Percentiles rank a stretch among this genome's conserved stretches.
Conservation (phyloP, 2,888 invertebrate genomes). For the Drosophila planitibia region DNA sequence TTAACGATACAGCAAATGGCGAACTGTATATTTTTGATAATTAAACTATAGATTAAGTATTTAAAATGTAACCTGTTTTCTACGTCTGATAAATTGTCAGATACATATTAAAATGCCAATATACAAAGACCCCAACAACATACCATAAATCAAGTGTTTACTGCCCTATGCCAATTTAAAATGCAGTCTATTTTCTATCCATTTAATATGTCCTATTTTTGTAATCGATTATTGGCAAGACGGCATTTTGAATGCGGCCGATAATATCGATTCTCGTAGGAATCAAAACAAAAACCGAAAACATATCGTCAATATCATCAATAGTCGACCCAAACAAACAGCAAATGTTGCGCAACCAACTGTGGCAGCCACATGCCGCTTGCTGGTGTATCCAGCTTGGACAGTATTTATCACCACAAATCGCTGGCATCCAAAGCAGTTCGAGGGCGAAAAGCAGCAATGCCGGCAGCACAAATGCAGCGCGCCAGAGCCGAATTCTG, state of each 20-base stretch:
- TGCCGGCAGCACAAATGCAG: slow-evolving; percentile 24
- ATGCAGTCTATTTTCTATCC: background rate
- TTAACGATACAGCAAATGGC: background rate
- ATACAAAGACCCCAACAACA: background rate
- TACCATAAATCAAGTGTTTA: background rate
- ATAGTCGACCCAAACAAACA: background rate
- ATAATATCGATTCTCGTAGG: background rate
- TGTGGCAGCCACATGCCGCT: slow-evolving; percentile 21
- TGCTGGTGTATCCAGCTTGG: background rate
- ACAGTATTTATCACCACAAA: slow-evolving; percentile 1
- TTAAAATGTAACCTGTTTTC: too few species aligned
- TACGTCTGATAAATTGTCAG: background rate
- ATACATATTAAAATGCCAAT: background rate
- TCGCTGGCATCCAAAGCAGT: slow-evolving; percentile 7
- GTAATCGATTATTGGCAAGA: background rate
- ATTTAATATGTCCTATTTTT: background rate
- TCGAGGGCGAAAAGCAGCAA: slow-evolving; percentile 18
- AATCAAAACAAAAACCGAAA: background rate
- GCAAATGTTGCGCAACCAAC: slow-evolving; percentile 52
- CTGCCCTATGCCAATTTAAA: background rate
- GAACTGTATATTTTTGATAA: too few species aligned
- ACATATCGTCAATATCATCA: background rate
- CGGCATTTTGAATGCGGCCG: background rate
- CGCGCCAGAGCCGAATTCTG: slow-evolving; percentile 80
- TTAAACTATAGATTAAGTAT: too few species aligned